A percentile compares a stretch with the other conserved stretches of the same genome.
Conservation (phyloP, 2,888 invertebrate species). For the Papilio protenor region DNA sequence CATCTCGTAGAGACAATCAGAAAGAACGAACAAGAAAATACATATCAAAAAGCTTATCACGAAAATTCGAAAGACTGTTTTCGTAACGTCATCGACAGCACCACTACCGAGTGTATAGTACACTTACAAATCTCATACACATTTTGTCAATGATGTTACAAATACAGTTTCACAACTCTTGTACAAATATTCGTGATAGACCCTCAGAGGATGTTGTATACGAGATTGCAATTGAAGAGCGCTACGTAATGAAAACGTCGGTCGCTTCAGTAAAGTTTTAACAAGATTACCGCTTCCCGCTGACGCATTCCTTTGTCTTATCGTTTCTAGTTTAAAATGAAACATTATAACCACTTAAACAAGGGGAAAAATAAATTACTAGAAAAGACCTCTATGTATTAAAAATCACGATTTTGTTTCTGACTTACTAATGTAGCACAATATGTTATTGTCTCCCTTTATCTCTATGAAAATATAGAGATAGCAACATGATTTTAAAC, state of each 20-base stretch:
- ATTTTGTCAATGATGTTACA: too few relatives aligned
- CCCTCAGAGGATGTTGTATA: not conserved
- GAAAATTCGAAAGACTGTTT: too few relatives aligned
- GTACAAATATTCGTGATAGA: not conserved
- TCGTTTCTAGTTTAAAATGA: not conserved
- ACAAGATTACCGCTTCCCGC: conserved; percentile 4
- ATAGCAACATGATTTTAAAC: not conserved
- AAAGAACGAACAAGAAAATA: too few relatives aligned
- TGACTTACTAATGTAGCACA: too few relatives aligned
- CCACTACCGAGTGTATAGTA: too few relatives aligned
- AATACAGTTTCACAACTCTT: too few relatives aligned
- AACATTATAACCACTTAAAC: not conserved
- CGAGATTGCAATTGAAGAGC: conserved; percentile 6
- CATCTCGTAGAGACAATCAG: too few relatives aligned
- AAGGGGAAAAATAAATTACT: not conserved
- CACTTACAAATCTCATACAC: too few relatives aligned
- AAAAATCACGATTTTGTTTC: too few relatives aligned
- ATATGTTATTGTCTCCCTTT: too few relatives aligned
- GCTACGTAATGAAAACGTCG: conserved; percentile 9
- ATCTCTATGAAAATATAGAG: not conserved
- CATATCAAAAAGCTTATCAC: too few relatives aligned
- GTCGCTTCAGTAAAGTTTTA: conserved; percentile 1
- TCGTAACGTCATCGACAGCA: too few relatives aligned
- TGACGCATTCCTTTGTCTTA: conserved; percentile 8
- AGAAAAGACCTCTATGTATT: not conserved